Conservation (phyloP, 2,113 vertebrate species). For the Galbula dea region DNA sequence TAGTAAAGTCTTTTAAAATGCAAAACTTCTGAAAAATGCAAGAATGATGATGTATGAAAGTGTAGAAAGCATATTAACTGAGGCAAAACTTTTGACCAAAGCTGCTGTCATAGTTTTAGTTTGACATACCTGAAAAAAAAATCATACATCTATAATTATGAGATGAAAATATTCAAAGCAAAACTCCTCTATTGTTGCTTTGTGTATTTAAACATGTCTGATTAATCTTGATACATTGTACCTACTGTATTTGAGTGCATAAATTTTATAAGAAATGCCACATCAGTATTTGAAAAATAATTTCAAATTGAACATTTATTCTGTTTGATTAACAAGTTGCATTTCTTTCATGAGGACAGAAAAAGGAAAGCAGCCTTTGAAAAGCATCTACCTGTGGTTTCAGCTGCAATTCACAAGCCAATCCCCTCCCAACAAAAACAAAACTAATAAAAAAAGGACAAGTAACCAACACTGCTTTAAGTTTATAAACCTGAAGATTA, state of each 20-base stretch:
- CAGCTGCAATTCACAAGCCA: background rate
- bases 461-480: background rate
- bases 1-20: background rate
- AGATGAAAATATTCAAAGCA: background rate
- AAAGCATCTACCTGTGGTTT: background rate
- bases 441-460: background rate
- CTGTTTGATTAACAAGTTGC: background rate
- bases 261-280: background rate
- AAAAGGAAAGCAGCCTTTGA: background rate
- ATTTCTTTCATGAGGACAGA: background rate
- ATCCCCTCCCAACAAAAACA: accelerated
- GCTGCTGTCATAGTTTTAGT: background rate
- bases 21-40: background rate
- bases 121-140: background rate
- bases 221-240: background rate
- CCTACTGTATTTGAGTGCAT: background rate
- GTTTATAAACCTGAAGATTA: background rate
- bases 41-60: background rate
- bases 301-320: background rate
- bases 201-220: background rate
- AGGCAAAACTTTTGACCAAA: background rate
- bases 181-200: background rate
- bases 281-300: background rate
- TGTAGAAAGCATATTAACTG: background rate
- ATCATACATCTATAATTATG: background rate